Evolutionary conservation across 1,140 invertebrate genomes (phyloP).

Genomic region (Thaumatotibia leucotreta): DNA sequence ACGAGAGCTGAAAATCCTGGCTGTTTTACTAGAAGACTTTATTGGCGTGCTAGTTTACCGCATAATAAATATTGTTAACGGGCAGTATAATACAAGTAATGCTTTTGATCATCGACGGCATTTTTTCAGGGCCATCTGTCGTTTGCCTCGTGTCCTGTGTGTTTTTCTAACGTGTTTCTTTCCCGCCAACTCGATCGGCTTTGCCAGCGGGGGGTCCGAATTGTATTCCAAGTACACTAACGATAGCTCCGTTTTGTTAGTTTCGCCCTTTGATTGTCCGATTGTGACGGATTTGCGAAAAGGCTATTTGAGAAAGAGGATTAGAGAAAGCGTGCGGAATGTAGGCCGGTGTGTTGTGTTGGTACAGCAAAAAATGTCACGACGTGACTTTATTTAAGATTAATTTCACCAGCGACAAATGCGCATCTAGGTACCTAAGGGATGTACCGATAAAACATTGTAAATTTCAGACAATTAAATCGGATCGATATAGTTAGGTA

Average conservation of each 20-base stretch:
- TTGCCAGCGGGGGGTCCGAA: conserved; percentile 57
- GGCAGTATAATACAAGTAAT: background rate
- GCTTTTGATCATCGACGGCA: conserved; percentile 17
- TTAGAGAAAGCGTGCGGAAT: conserved; percentile 37
- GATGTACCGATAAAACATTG: no score
- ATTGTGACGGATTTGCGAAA: conserved; percentile 56
- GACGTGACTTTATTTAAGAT: background rate
- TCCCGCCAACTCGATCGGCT: conserved; percentile 54
- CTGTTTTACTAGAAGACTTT: no score
- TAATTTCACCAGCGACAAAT: background rate
- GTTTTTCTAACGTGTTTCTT: conserved; percentile 41
- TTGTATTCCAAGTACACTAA: conserved; percentile 33
- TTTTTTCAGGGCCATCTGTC: conserved; percentile 58
- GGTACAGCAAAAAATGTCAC: background rate
- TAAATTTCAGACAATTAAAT: no score
- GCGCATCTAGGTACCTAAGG: no score
- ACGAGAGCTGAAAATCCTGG: no score
- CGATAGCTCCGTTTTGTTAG: conserved; percentile 49
- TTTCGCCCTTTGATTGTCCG: conserved; percentile 56
- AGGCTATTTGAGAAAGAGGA: conserved; percentile 42
- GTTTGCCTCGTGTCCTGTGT: conserved; percentile 50
- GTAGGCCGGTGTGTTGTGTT: background rate
- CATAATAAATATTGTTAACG: background rate
- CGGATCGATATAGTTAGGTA: no score
- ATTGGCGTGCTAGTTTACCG: background rate